Evolutionary conservation across 2,113 vertebrate species (phyloP).

Genomic region (Caranx melampygus): DNA sequence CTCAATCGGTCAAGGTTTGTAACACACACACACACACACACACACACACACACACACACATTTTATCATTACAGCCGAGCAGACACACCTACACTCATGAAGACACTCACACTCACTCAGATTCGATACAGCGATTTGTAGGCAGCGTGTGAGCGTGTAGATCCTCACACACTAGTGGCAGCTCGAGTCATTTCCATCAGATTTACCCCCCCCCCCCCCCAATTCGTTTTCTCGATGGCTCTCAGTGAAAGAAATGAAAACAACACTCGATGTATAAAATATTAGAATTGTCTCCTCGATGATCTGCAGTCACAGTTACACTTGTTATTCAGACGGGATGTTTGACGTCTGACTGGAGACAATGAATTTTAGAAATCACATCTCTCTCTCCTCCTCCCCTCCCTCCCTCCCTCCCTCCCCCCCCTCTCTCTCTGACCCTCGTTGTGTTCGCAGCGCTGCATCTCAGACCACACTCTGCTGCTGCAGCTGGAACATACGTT

Average conservation of each 20-base stretch:
- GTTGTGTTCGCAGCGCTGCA: too few relatives aligned
- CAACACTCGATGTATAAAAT: constrained; percentile 37
- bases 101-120: constrained; percentile 10
- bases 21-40: constrained; percentile 7
- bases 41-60: constrained; percentile 14
- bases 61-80: constrained; percentile 7
- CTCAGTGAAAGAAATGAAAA: constrained; percentile 38
- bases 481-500: too few relatives aligned
- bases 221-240: constrained; percentile 36
- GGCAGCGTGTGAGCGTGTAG: constrained; percentile 27
- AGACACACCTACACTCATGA: constrained; percentile 1
- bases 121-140: constrained; percentile 41
- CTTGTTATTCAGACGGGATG: constrained; percentile 61
- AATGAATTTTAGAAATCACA: constrained; percentile 6
- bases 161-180: constrained; percentile 24
- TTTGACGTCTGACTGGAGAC: constrained; percentile 46
- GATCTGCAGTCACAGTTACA: constrained; percentile 48
- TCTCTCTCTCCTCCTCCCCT: neutral
- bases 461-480: too few relatives aligned
- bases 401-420: too few relatives aligned
- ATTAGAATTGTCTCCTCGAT: constrained; percentile 32
- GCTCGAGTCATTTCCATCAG: constrained; percentile 52
- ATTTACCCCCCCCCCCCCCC: constrained; percentile 27
- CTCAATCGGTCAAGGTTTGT: constrained; percentile 65
- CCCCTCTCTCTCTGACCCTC: neutral